Evolutionary conservation across 2,113 vertebrate genomes (phyloP), one percentile per base, ranked within the genome.

Genomic region (Nothocercus julius): DNA sequence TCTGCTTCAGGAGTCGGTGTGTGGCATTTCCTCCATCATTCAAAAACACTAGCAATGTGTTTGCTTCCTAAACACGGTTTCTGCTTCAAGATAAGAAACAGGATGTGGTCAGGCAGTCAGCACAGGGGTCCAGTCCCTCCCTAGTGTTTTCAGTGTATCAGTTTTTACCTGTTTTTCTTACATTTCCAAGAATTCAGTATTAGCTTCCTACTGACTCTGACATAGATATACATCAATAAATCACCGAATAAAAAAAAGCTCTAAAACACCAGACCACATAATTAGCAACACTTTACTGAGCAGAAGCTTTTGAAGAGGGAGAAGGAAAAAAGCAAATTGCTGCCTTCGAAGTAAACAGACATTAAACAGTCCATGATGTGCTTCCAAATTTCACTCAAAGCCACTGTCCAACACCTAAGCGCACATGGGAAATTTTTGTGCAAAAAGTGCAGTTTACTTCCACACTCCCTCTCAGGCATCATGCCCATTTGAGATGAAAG

Each of bases 401-500:
- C 7, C 85, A 87, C 3, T 21, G 27, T 83, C 85, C 36, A 69
- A 59, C 27, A 59, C 40, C 82, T 93, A 77, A 92, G 76, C 44
- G 83, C 0, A 0, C 36, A 86, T 5, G 62, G 0, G 1, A 67
- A 22, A 12, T 22, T n/a, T 66, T 4, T 61, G 32, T 24, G 82
- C 61, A 47, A 25, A 25, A 24, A 81, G 40, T 54, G 38, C 81
- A 30, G 28, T 72, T 27, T 82, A 72, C 62, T 85, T 91, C 61
- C 27, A 3, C 59, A 70, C 36, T 75, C 64, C 34, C 47, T 56
- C 42, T 86, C 45, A 78, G 42, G 68, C 83, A 64, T 36, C 69
- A 77, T 22, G 28, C 78, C 58, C 77, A 92, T 44, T 42, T 82
- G 74, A 93, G 58, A 95, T 76, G 78, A 93, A 91, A 93, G 62